Percentiles rank a stretch among this genome's conserved stretches.
Conservation (phyloP, 2,797 vertebrate genomes). For the Poecilia gillii region DNA sequence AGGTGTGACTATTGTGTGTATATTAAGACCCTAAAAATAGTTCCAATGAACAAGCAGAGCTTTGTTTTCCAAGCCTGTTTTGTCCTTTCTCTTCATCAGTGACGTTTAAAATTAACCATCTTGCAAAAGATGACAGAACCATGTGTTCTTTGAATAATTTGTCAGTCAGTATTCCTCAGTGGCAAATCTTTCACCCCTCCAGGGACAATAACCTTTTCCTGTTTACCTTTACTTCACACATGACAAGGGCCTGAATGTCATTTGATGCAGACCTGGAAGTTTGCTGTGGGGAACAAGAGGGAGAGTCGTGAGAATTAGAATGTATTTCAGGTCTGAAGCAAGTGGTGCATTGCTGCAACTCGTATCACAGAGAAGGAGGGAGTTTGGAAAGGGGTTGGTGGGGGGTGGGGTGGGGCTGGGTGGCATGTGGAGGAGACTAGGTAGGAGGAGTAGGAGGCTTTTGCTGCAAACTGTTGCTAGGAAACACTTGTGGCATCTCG, state of each 20-base stretch:
- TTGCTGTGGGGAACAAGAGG: constrained; percentile 31
- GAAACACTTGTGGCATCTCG: constrained; percentile 84
- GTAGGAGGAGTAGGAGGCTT: constrained; percentile 33
- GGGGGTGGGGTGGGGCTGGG: not conserved
- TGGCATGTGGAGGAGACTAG: constrained; percentile 8
- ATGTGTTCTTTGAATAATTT: constrained; percentile 23
- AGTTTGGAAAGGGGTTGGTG: constrained; percentile 20
- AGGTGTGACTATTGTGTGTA: constrained; percentile 38
- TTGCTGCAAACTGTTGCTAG: constrained; percentile 84
- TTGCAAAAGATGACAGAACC: constrained; percentile 50
- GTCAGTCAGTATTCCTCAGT: constrained; percentile 29
- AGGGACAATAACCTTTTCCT: constrained; percentile 23
- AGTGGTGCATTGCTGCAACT: constrained; percentile 84
- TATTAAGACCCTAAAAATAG: constrained; percentile 38
- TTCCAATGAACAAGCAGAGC: constrained; percentile 34
- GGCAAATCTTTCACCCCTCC: constrained; percentile 39
- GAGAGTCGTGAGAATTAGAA: constrained; percentile 66
- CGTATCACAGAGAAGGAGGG: constrained; percentile 59
- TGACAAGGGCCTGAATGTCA: constrained; percentile 61
- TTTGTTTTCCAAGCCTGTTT: constrained; percentile 40
- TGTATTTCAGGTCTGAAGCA: constrained; percentile 77
- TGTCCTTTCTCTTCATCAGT: constrained; percentile 40
- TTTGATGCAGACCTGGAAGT: constrained; percentile 48
- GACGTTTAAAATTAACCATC: constrained; percentile 19
- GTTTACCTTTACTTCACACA: constrained; percentile 41